Evolutionary conservation across 2,888 invertebrate species (phyloP).

Genomic region (Pachymerium ferrugineum): DNA sequence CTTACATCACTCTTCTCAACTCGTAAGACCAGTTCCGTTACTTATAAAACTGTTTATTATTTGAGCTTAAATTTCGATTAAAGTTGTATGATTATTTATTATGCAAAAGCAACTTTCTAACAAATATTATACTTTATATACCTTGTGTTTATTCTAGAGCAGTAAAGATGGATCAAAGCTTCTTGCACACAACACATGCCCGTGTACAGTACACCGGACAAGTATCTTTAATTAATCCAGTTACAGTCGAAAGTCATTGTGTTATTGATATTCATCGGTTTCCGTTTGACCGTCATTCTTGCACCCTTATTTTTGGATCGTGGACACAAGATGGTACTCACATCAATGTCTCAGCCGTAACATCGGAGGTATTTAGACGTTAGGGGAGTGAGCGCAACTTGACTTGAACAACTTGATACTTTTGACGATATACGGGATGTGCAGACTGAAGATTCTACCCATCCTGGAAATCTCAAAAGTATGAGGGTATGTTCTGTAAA

Average conservation of each 20-base stretch:
- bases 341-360: neutral
- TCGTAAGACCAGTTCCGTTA: neutral
- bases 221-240: neutral
- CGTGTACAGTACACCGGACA: neutral
- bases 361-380: too few species aligned
- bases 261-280: neutral
- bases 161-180: neutral
- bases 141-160: too few species aligned
- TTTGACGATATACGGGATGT: too few species aligned
- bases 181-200: neutral
- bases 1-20: neutral
- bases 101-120: too few species aligned
- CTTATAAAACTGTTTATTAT: neutral
- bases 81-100: too few species aligned
- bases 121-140: too few species aligned
- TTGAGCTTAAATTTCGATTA: neutral
- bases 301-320: neutral
- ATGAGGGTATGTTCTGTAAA: too few species aligned
- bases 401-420: too few species aligned
- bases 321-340: neutral
- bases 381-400: too few species aligned
- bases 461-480: too few species aligned
- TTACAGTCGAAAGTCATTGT: neutral
- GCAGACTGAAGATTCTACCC: too few species aligned
- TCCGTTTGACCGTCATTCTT: neutral